Base-by-base conservation (phyloP, 2,888 invertebrate species). In the Microplitis manilae region DNA sequence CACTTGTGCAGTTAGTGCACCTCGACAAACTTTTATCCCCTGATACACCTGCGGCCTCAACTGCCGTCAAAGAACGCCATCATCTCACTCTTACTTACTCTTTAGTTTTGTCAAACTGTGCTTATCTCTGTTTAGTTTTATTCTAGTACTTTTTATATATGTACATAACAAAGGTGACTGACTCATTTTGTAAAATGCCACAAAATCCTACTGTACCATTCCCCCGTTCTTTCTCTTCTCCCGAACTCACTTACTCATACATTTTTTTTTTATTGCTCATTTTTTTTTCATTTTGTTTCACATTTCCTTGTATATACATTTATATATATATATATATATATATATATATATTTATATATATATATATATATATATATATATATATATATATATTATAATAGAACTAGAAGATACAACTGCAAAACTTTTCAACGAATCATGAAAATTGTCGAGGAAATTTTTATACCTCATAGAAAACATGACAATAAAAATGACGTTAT, bases 171-270 rank as follows among this genome's bases (percentile, higher is more conserved):
- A 59, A 59, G 59, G 59, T 59, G 9, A 59, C 59, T 59, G 59
- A 59, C n/a, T 59, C 59, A n/a, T 59, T 59, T 59, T 59, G 59
- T 59, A n/a, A 59, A 59, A 59, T 59, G 59, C 59, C 59, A 6
- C n/a, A 59, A 59, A 59, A n/a, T 59, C 59, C n/a, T n/a, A 59
- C 59, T 2, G 9, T n/a, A 59, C n/a, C 59, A 59, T 59, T 2
- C 1, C 59, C n/a, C 4, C 8, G 9, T 59, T 6, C 30, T 30
- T 30, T 30, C 30, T 30, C 30, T 30, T 30, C 30, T 30, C 30
- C 30, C 30, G 30, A 30, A 59, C 59, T 13, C 59, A 59, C n/a
- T 59, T 59, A 59, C 59, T 59, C 59, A 59, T 59, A 59, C 59
- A 13, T 59, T n/a, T 59, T 59, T 8, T 59, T n/a, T 59, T 8